These are phyloP conservation scores for Polydrusus pterygomalis DNA, from an alignment of 2,888 invertebrate species.

Conservation along the genomic window DNA sequence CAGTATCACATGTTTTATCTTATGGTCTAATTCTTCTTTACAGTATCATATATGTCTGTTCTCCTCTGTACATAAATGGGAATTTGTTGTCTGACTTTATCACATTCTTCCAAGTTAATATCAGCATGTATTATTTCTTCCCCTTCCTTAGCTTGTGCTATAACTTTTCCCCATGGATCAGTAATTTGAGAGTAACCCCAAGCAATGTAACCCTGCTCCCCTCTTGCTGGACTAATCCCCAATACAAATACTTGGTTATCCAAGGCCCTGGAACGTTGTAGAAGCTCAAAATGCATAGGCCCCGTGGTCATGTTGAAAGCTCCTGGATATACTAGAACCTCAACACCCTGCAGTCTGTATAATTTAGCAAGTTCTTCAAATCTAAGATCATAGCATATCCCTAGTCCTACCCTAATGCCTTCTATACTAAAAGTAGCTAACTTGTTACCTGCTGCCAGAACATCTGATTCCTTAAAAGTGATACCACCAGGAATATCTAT, in stretches of 20 bases:
- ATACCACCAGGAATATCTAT: slow-evolving; percentile 95
- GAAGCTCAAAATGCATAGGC: slow-evolving; percentile 92
- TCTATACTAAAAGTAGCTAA: slow-evolving; percentile 84
- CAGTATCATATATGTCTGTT: slow-evolving; percentile 82
- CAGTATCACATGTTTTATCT: too few relatives aligned
- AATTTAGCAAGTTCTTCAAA: slow-evolving; percentile 91
- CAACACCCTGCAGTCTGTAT: slow-evolving; percentile 83
- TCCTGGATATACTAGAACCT: slow-evolving; percentile 92
- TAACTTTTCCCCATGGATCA: slow-evolving; percentile 88
- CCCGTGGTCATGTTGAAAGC: slow-evolving; percentile 98
- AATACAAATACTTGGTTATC: slow-evolving; percentile 94
- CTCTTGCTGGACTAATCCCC: slow-evolving; percentile 88
- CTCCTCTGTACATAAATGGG: slow-evolving; percentile 77
- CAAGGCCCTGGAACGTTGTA: slow-evolving; percentile 86
- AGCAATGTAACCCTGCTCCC: slow-evolving; percentile 85
- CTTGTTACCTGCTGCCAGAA: slow-evolving; percentile 83
- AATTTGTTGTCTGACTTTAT: slow-evolving; percentile 88
- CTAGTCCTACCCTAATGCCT: slow-evolving; percentile 87
- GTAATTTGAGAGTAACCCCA: slow-evolving; percentile 92
- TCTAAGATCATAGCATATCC: slow-evolving; percentile 95
- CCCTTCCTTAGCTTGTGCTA: slow-evolving; percentile 80
- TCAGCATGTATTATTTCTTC: slow-evolving; percentile 84
- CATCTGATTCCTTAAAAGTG: slow-evolving; percentile 94
- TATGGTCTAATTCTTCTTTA: slow-evolving; percentile 27
- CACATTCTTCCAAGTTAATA: slow-evolving; percentile 83